Percentiles rank a stretch among this genome's conserved stretches.
phyloP scores from a whole-genome alignment of 2,113 vertebrate species.

The Crocuta crocuta region DNA sequence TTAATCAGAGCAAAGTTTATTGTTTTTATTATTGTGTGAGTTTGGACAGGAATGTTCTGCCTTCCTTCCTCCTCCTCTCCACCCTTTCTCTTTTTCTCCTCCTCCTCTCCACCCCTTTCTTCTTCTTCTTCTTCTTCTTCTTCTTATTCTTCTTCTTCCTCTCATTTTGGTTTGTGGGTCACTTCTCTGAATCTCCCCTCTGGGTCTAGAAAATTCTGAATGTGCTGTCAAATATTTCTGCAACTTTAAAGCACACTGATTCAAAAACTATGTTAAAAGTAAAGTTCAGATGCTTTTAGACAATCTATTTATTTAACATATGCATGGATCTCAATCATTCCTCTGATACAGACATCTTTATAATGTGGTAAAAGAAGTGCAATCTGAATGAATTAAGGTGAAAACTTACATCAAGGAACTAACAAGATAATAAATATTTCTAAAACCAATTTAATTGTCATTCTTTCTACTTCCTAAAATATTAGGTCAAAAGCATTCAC shows the following conservation, averaged over 20 bases:
- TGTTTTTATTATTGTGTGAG: not conserved
- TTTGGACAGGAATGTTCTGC: not conserved
- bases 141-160: not conserved
- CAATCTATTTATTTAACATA: not conserved
- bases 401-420: not conserved
- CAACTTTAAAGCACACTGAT: not conserved
- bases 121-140: no score
- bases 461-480: not conserved
- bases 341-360: not conserved
- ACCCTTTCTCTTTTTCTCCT: no score
- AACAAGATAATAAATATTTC: not conserved
- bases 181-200: not conserved
- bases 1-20: not conserved
- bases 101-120: no score
- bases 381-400: not conserved
- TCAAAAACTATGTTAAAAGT: not conserved
- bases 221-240: not conserved
- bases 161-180: no score
- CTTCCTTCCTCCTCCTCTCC: not conserved
- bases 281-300: not conserved
- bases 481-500: not conserved
- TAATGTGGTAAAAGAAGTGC: not conserved
- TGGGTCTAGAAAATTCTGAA: not conserved
- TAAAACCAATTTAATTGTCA: not conserved
- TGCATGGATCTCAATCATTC: not conserved